Percentiles rank a stretch among this genome's conserved stretches.
phyloP scores from a whole-genome alignment of 1,140 invertebrate species.

The Plodia interpunctella region DNA sequence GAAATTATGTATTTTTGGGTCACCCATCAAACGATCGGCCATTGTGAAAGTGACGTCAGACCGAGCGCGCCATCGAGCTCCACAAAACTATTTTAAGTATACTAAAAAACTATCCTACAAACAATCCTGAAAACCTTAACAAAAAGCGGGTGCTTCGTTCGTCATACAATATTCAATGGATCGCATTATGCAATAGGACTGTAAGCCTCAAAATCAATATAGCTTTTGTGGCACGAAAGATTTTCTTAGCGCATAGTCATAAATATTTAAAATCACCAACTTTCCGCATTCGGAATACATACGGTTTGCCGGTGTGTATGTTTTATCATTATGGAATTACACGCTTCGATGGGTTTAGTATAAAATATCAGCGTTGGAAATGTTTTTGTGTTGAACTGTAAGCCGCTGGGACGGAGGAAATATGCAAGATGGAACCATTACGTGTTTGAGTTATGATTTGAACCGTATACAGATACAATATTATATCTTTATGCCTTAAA shows the following conservation, averaged over 20 bases:
- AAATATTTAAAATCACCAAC: conserved; percentile 60
- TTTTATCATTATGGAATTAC: conserved; percentile 28
- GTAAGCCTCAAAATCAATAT: conserved; percentile 68
- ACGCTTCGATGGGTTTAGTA: conserved; percentile 6
- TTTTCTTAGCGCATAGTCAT: conserved; percentile 50
- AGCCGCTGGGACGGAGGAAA: neutral
- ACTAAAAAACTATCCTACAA: too few relatives aligned
- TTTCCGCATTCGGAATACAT: conserved; percentile 36
- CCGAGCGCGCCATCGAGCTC: too few relatives aligned
- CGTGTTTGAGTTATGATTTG: neutral
- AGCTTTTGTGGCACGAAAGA: conserved; percentile 50
- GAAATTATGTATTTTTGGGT: too few relatives aligned
- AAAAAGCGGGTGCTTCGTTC: neutral
- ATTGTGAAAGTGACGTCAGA: too few relatives aligned
- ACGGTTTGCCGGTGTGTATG: conserved; percentile 22
- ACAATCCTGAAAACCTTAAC: too few relatives aligned
- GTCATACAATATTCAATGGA: conserved; percentile 59
- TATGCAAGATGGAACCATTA: neutral
- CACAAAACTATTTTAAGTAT: too few relatives aligned
- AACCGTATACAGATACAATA: neutral
- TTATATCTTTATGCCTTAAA: too few relatives aligned
- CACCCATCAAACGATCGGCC: too few relatives aligned
- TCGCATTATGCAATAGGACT: conserved; percentile 60
- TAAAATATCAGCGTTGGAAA: neutral
- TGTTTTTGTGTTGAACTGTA: neutral